phyloP scores from a whole-genome alignment of 2,797 vertebrate genomes.

The Tamandua tetradactyla region DNA sequence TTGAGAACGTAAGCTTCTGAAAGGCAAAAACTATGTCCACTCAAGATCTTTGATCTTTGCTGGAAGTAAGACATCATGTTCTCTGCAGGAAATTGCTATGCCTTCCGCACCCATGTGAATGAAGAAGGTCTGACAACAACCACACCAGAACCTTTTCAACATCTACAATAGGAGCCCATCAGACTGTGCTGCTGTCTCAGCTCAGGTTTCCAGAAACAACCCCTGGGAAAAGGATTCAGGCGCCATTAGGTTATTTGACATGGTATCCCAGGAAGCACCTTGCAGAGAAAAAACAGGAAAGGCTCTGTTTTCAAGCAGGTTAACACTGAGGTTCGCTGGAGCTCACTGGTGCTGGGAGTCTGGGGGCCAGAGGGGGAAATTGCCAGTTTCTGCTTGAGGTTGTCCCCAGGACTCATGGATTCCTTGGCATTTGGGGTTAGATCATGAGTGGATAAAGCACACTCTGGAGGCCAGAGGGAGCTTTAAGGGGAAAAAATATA shows the following conservation, averaged over 20 bases:
- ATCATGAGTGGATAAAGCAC: neutral
- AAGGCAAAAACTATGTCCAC: neutral
- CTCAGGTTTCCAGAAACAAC: neutral
- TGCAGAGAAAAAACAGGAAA: neutral
- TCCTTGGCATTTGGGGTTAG: neutral
- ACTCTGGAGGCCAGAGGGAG: neutral
- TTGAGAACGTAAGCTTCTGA: neutral
- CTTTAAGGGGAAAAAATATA: neutral
- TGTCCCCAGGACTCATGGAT: neutral
- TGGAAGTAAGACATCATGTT: neutral
- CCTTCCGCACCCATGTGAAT: no score
- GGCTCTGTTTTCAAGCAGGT: neutral
- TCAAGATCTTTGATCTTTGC: neutral
- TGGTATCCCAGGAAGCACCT: neutral
- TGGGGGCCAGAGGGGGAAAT: no score
- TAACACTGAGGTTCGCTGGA: neutral
- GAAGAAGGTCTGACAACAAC: neutral
- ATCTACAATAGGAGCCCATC: neutral
- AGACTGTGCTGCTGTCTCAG: neutral
- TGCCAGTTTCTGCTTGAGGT: neutral
- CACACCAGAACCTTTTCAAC: accelerated
- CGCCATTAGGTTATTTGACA: neutral
- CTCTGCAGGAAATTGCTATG: neutral
- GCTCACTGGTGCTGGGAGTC: neutral
- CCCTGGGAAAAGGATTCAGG: neutral